Base-by-base conservation (phyloP, 2,797 vertebrate genomes). In the Perdix hodgsoniae region DNA sequence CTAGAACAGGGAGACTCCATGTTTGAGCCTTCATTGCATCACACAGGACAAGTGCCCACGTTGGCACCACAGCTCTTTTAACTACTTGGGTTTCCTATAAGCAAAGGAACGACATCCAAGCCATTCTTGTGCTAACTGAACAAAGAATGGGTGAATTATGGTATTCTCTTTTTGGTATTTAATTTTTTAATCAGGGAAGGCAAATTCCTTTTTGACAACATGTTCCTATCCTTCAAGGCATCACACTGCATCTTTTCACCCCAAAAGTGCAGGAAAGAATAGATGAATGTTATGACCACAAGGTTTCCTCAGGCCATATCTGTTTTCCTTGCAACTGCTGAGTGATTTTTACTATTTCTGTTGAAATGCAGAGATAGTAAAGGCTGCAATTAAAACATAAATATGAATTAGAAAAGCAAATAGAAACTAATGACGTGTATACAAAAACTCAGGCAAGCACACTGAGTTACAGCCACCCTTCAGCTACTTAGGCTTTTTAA, bases 351-450 rank as follows among this genome's bases (percentile, higher is more conserved):
- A 24, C 11, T 76, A 13, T 63, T 90, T 93, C 44, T 59, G 31
- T 60, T 86, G 86, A 94, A 94, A 95, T 23, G 63, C 57, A 89
- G 60, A 82, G 14, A 26, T 23, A 90, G 18, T 75, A 94, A 95
- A 92, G 39, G 61, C 33, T 80, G 16, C 11, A 82, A 71, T 90
- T 91, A 93, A 83, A 40, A 40, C 16, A 22, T 17, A 75, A 94
- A 82, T 65, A 79, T 16, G 8, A 93, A 88, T 39, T 52, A 50
- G 42, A 70, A 95, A 69, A 81, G 33, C 21, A 83, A 67, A 90
- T 3, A 66, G 37, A 91, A 84, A 86, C 60, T 71, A 77, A 31
- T 27, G 42, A 54, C 29, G 31, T 35, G 74, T 18, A 61, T 22
- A 56, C 10, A 75, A 39, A 76, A 90, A 24, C 10, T 37, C 54